Percentiles rank a stretch among this genome's conserved stretches.
Evolutionary conservation across 2,888 invertebrate genomes (phyloP).

Genomic region (Epistrophe grossulariae): DNA sequence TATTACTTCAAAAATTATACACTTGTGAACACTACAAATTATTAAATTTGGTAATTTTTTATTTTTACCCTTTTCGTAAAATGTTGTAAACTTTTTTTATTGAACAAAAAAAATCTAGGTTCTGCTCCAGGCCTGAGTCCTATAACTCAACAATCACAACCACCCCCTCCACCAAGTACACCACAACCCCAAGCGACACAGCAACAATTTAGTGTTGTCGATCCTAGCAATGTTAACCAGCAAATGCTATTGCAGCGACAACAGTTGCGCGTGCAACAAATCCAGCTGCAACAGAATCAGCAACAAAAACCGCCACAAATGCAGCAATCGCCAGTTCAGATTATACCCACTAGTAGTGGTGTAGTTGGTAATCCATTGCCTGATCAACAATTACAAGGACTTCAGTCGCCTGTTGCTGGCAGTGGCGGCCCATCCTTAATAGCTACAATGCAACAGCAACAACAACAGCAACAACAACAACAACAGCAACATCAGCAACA

Average conservation of each 20-base stretch:
- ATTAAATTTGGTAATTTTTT: not conserved
- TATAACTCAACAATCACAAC: conserved; percentile 80
- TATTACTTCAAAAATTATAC: too few relatives aligned
- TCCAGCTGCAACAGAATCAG: conserved; percentile 79
- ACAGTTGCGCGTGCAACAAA: conserved; percentile 82
- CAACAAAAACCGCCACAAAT: conserved; percentile 77
- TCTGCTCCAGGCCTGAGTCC: conserved; percentile 82
- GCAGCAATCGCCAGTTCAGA: conserved; percentile 81
- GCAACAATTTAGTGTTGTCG: conserved; percentile 78
- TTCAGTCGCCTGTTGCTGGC: conserved; percentile 61
- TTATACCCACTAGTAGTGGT: conserved; percentile 79
- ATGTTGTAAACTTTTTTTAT: not conserved
- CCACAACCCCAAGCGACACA: conserved; percentile 78
- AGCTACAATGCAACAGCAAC: conserved; percentile 78
- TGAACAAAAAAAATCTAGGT: conserved; percentile 61
- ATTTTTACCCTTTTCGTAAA: not conserved
- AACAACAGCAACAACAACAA: conserved; percentile 77
- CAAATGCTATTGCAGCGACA: conserved; percentile 82
- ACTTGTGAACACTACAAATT: too few relatives aligned
- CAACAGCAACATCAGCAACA: conserved; percentile 79
- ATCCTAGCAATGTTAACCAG: conserved; percentile 82
- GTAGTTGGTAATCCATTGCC: conserved; percentile 78
- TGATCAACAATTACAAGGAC: conserved; percentile 70
- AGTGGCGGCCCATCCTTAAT: conserved; percentile 77
- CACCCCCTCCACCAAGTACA: conserved; percentile 75